Base-by-base conservation (phyloP, 2,888 invertebrate genomes). In the Brachypterus glaber region DNA sequence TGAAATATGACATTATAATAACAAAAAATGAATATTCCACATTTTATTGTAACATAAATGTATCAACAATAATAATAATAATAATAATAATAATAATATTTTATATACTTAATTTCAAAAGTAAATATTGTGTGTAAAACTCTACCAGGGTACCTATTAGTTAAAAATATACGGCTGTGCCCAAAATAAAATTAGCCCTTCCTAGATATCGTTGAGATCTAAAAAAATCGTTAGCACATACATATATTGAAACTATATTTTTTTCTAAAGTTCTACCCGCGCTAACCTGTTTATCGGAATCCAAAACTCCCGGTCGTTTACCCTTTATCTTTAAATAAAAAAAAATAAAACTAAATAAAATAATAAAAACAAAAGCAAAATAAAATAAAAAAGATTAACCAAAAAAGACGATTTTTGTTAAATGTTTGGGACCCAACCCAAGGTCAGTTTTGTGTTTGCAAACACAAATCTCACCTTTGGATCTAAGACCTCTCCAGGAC, bases 241-340 rank as follows among this genome's bases (percentile, higher is more conserved):
- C 63, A 65, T 54, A 57, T 44, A 59, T 41, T 52, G 52, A 53
- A 45, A 40, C 21, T 18, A 29, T 13, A 50, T 48, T 49, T 46
- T 27, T 27, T 45, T 45, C 40, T 46, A 44, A 33, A 43, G 42
- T 47, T 47, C 49, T 45, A 53, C 48, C 44, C 55, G 52, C 52
- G 52, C 80, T 81, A 77, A 85, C 85, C 69, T 83, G 82, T 71
- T 76, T 75, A 18, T 72, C 68, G 47, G 66, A 62, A 43, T 55
- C 59, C 72, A 85, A 74, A 77, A 79, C 82, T 68, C 85, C 86
- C 64, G 84, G 84, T 67, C 85, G 82, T 69, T 74, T 75, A 69
- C 74, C 67, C 37, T 73, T 75, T 67, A 63, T 71, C 76, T 76
- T 76, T 72, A 74, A 76, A 74, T 69, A 71, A 69, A 72, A 70